Evolutionary conservation across 2,888 invertebrate species (phyloP).

Genomic region (Ormyrus pomaceus): DNA sequence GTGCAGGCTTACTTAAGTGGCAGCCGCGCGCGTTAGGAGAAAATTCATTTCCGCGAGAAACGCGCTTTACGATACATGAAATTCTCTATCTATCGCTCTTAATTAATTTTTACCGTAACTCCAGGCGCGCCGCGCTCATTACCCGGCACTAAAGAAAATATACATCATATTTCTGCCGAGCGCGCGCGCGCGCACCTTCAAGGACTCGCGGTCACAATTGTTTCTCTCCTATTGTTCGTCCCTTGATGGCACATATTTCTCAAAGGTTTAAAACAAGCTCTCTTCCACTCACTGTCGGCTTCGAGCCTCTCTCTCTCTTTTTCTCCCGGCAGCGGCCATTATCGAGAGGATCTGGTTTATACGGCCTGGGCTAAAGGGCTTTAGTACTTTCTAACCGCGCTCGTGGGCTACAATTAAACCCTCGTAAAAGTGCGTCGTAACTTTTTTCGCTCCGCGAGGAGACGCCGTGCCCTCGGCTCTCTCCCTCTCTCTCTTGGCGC

Average conservation of each 20-base stretch:
- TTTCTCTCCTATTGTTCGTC: slow-evolving; percentile 33
- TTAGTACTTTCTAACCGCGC: slow-evolving; percentile 74
- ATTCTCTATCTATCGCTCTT: not conserved
- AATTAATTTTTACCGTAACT: slow-evolving; percentile 36
- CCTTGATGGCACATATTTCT: slow-evolving; percentile 22
- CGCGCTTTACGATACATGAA: too few relatives aligned
- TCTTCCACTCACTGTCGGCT: not conserved
- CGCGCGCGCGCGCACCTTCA: not conserved
- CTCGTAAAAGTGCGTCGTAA: slow-evolving; percentile 68
- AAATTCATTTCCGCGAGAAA: not conserved
- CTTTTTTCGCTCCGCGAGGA: slow-evolving; percentile 63
- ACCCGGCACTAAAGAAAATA: slow-evolving; percentile 14
- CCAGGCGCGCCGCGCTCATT: not conserved
- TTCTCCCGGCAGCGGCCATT: slow-evolving; percentile 18
- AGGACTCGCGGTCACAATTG: not conserved
- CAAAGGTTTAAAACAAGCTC: slow-evolving; percentile 41
- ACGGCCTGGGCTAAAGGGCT: slow-evolving; percentile 54
- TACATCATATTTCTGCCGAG: not conserved
- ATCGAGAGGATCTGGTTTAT: slow-evolving; percentile 47
- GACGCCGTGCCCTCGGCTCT: not conserved
- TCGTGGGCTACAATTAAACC: slow-evolving; percentile 73
- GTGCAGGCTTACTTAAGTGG: too few relatives aligned
- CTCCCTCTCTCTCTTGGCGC: not conserved
- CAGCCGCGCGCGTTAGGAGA: not conserved
- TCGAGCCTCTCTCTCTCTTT: slow-evolving; percentile 2